Evolutionary conservation across 2,888 invertebrate genomes (phyloP).

Genomic region (Saturnia japonica): DNA sequence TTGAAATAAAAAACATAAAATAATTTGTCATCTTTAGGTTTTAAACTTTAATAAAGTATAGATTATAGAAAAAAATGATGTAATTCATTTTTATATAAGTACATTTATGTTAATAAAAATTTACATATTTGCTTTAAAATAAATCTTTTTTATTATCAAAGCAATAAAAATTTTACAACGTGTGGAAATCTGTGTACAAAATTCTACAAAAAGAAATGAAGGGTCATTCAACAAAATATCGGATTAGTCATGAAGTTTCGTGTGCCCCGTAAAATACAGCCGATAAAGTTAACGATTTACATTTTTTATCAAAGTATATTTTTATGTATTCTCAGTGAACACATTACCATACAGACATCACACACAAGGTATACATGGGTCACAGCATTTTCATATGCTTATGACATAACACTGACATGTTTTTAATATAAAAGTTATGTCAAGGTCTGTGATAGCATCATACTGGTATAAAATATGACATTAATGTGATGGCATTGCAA

Average conservation of each 20-base stretch:
- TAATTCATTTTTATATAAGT: too few species aligned
- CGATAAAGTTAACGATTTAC: conserved; percentile 19
- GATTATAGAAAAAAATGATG: not conserved
- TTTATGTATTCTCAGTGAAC: not conserved
- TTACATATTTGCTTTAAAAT: not conserved
- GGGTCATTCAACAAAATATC: conserved; percentile 23
- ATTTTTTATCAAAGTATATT: not conserved
- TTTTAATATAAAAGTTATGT: too few species aligned
- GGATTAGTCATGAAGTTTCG: conserved; percentile 24
- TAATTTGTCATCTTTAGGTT: too few species aligned
- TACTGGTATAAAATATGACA: too few species aligned
- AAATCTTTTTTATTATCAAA: conserved; percentile 10
- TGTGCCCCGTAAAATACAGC: conserved; percentile 11
- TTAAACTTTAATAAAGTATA: not conserved
- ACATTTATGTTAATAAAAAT: not conserved
- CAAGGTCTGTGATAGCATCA: too few species aligned
- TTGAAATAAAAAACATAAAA: too few species aligned
- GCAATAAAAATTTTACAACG: conserved; percentile 20
- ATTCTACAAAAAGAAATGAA: conserved; percentile 21
- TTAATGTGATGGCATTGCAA: too few species aligned
- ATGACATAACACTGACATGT: too few species aligned
- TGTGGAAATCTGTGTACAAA: conserved; percentile 16
- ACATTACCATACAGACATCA: too few species aligned
- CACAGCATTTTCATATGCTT: too few species aligned
- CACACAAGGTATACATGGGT: too few species aligned